These are phyloP conservation scores for Nemapogon koenigi DNA, from an alignment of 2,888 invertebrate genomes.

Conservation along the genomic window DNA sequence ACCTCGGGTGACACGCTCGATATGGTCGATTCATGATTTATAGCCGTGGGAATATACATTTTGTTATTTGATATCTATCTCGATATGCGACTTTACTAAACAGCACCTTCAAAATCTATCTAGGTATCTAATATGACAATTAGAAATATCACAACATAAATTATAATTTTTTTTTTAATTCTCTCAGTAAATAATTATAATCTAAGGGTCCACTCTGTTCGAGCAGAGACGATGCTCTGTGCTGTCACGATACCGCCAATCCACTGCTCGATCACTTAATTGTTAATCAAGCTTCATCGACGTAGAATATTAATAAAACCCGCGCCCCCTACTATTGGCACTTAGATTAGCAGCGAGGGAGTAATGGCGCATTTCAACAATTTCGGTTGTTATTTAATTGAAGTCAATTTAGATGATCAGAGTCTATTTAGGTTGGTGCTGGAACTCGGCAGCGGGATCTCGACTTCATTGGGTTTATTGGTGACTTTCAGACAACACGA, in stretches of 20 bases:
- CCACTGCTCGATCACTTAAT: constrained; percentile 47
- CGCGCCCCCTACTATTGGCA: constrained; percentile 63
- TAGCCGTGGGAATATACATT: constrained; percentile 48
- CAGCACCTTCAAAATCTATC: no score
- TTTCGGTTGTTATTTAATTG: constrained; percentile 67
- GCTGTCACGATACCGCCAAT: no score
- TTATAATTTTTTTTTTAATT: no score
- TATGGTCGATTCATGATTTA: constrained; percentile 53
- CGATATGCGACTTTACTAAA: neutral
- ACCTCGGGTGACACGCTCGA: constrained; percentile 53
- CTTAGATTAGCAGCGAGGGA: constrained; percentile 63
- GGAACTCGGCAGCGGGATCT: constrained; percentile 62
- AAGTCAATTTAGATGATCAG: constrained; percentile 67
- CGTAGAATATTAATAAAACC: constrained; percentile 58
- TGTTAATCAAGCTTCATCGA: constrained; percentile 59
- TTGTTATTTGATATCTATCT: neutral
- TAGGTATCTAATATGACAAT: no score
- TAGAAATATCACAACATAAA: no score
- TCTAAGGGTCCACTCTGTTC: no score
- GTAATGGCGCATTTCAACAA: constrained; percentile 66
- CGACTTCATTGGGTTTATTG: constrained; percentile 66
- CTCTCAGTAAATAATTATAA: no score
- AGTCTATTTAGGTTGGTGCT: constrained; percentile 66
- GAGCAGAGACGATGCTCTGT: no score
- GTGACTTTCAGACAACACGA: constrained; percentile 65